Evolutionary conservation across 2,113 vertebrate genomes (phyloP).

Genomic region (Perca fluviatilis): DNA sequence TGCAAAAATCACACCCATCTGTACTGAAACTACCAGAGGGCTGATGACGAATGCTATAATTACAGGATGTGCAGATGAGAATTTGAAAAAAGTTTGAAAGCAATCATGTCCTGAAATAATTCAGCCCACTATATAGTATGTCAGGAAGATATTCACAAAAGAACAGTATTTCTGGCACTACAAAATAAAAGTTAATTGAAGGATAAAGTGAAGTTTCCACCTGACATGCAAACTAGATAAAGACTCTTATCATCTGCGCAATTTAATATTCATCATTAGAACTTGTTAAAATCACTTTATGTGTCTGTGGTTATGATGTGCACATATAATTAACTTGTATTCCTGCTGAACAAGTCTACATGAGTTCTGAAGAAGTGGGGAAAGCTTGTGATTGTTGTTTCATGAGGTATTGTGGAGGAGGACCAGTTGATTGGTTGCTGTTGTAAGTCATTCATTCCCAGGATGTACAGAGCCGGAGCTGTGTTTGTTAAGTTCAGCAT

Average conservation of each 20-base stretch:
- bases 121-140: background rate
- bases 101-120: background rate
- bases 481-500: background rate
- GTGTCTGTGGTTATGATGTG: background rate
- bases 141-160: background rate
- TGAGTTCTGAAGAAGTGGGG: background rate
- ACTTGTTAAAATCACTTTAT: background rate
- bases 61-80: background rate
- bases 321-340: background rate
- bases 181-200: background rate
- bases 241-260: no score
- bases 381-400: background rate
- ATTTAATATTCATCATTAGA: background rate
- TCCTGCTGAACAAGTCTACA: background rate
- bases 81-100: background rate
- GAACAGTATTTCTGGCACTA: background rate
- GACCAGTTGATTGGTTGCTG: background rate
- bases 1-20: slow-evolving; percentile 5
- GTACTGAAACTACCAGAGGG: background rate
- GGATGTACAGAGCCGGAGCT: no score
- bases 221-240: background rate
- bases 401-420: background rate
- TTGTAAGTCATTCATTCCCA: background rate
- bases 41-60: background rate
- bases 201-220: background rate